Base-by-base conservation (phyloP, 2,888 invertebrate genomes). In the Tuta absoluta region DNA sequence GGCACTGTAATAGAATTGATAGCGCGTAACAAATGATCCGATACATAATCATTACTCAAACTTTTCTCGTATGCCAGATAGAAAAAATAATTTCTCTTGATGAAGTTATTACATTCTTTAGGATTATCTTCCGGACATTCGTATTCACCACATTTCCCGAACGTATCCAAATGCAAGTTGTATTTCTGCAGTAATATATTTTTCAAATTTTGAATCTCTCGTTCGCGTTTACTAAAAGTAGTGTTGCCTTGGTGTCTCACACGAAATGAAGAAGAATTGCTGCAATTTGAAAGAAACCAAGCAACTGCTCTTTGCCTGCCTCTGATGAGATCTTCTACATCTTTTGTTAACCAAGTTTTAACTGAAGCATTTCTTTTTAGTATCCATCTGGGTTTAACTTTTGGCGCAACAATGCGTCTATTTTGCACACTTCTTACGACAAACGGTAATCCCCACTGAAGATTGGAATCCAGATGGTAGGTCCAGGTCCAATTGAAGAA, bases 1-100 rank as follows among this genome's bases (percentile, higher is more conserved):
- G 95, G 95, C 4, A 95, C 82, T 19, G 93, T 87, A 72, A 93
- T 87, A 79, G 93, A 91, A 71, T 93, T 87, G 51, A 91, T 74
- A 10, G 90, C 81, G 33, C 72, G 76, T 21, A 82, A 64, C 8
- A 85, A 65, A 66, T 85, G 83, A 63, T 85, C 84, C 0, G 86
- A 85, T 2, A 81, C 82, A 64, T 85, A 87, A 69, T 86, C 81
- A 66, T 80, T 74, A 63, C 74, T 69, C 49, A 79, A 76, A 5
- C 79, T 77, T 65, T 85, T 84, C 63, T 86, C 86, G 65, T 83
- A 81, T 0, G 85, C 74, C 21, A 86, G 70, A 66, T 85, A 87
- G 67, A 86, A 86, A 65, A 75, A 81, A 63, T 86, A 85, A 38
- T 78, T 72, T 0, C 75, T 70, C 63, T 76, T 72, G 1, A 84